These are phyloP conservation scores for Drosophila hamatofila DNA, from an alignment of 2,888 invertebrate species.

Conservation along the genomic window DNA sequence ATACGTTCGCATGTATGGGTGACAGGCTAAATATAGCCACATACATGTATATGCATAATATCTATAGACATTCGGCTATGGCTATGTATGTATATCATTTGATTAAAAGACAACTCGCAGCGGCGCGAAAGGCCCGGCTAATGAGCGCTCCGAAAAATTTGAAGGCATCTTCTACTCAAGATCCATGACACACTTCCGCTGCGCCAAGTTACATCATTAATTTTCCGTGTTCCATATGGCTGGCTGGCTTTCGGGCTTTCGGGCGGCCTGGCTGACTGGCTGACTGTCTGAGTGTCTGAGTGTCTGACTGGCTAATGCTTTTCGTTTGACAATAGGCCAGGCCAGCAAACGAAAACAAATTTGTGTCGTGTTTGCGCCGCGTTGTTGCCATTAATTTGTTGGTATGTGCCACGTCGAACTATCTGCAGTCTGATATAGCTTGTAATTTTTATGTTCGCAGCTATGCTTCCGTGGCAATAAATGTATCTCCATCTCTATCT, in stretches of 20 bases:
- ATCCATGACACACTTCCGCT: slow-evolving; percentile 79
- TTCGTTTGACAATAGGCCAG: slow-evolving; percentile 66
- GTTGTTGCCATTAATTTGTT: slow-evolving; percentile 79
- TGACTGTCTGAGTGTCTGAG: too few species aligned
- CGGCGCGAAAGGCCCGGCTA: slow-evolving; percentile 52
- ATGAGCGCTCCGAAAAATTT: slow-evolving; percentile 61
- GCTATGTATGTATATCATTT: slow-evolving; percentile 34
- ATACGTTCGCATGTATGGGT: slow-evolving; percentile 37
- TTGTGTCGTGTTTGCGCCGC: slow-evolving; percentile 78
- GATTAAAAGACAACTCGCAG: slow-evolving; percentile 51
- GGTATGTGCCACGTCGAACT: slow-evolving; percentile 47
- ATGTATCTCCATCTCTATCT: neutral
- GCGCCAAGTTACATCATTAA: slow-evolving; percentile 79
- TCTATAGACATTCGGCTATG: slow-evolving; percentile 16
- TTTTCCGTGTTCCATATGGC: slow-evolving; percentile 70
- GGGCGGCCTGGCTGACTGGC: slow-evolving; percentile 35
- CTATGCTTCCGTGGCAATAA: slow-evolving; percentile 16
- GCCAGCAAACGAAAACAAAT: slow-evolving; percentile 69
- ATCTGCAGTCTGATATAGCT: slow-evolving; percentile 65
- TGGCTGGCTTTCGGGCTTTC: too few species aligned
- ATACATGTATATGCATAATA: slow-evolving; percentile 29
- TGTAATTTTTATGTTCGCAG: slow-evolving; percentile 80
- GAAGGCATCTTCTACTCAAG: slow-evolving; percentile 58
- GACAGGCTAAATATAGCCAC: slow-evolving; percentile 65
- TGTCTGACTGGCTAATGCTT: slow-evolving; percentile 71